Base-by-base conservation (phyloP, 2,888 invertebrate species). In the Adela reaumurella region DNA sequence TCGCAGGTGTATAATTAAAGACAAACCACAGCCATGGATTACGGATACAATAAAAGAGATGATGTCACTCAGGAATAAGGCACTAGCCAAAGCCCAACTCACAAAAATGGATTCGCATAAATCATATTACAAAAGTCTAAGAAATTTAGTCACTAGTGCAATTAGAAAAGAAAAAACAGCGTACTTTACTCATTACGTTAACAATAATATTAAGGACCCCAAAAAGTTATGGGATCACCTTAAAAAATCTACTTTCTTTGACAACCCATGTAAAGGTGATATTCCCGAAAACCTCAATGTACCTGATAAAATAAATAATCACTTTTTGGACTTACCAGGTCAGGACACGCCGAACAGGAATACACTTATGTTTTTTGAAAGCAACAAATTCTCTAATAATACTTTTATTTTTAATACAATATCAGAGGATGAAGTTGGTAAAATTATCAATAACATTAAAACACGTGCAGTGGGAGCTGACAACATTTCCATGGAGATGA, bases 131-230 rank as follows among this genome's bases (percentile, higher is more conserved):
- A 20, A 17, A 28, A 28, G 43, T 28, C 18, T 47, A 2, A 11
- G 16, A n/a, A 47, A 47, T n/a, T n/a, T n/a, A n/a, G n/a, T n/a
- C n/a, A n/a, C n/a, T n/a, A n/a, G n/a, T n/a, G n/a, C n/a, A n/a
- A 28, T 47, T 17, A 47, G 43, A 17, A 43, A 19, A 24, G 47
- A 47, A 43, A 47, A 43, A 17, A 10, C 11, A 3, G 43, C 43
- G 2, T 43, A 28, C 24, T 47, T 42, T 16, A 42, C 42, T 14
- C 28, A 28, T 20, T 47, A 16, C n/a, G 46, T 47, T 10, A 47
- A 47, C 19, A 47, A 42, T 14, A 47, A 47, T 42, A n/a, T n/a
- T n/a, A n/a, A n/a, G n/a, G n/a, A n/a, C n/a, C n/a, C n/a, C n/a
- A n/a, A n/a, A n/a, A n/a, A n/a, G n/a, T n/a, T n/a, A n/a, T n/a